Conservation (phyloP, 1,140 invertebrate species). For the Apis cerana region DNA sequence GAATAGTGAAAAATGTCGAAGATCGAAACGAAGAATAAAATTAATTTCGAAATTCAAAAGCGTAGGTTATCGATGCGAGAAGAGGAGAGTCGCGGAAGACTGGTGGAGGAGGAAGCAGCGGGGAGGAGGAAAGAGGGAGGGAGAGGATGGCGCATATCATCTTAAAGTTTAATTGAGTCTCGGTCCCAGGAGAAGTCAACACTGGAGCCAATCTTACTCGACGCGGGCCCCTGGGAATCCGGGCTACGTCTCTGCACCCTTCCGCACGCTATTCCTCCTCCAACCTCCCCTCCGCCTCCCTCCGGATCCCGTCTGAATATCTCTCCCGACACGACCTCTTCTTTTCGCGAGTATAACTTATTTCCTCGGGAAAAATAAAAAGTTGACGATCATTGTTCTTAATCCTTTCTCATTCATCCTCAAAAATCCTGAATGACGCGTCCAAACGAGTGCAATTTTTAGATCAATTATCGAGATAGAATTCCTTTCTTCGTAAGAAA, state of each 20-base stretch:
- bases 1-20: too few species aligned
- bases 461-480: too few species aligned
- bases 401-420: not conserved
- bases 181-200: constrained; percentile 80
- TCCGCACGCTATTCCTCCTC: constrained; percentile 32
- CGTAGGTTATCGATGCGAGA: constrained; percentile 30
- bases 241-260: constrained; percentile 56
- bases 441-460: too few species aligned
- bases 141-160: constrained; percentile 83
- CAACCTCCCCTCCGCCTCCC: constrained; percentile 48
- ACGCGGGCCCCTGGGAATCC: constrained; percentile 63
- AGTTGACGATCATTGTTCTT: not conserved
- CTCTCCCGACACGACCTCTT: constrained; percentile 49
- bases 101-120: not conserved
- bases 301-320: constrained; percentile 45
- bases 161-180: constrained; percentile 88
- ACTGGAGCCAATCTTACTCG: constrained; percentile 81
- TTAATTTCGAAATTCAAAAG: not conserved
- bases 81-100: constrained; percentile 6
- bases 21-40: not conserved
- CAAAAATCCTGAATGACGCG: too few species aligned
- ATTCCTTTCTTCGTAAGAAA: too few species aligned
- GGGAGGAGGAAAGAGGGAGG: constrained; percentile 5
- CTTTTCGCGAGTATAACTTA: constrained; percentile 9
- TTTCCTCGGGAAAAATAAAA: not conserved